Percentiles rank a stretch among this genome's conserved stretches.
Evolutionary conservation across 2,113 vertebrate species (phyloP).

Genomic region (Chloropsis cyanopogon): DNA sequence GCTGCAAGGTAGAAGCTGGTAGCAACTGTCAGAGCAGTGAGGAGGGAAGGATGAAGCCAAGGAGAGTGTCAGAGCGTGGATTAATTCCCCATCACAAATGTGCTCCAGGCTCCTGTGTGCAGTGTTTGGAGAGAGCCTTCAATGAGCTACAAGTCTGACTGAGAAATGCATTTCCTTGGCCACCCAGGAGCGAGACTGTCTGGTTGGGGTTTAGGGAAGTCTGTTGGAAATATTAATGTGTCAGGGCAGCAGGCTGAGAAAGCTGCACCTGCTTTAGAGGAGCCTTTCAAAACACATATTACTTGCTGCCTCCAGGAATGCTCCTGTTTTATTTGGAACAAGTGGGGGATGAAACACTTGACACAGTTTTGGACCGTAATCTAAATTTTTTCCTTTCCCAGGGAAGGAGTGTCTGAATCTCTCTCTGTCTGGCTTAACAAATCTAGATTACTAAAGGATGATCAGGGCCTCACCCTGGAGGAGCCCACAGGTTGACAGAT

Average conservation of each 20-base stretch:
- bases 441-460: neutral
- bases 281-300: neutral
- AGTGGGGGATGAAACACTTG: neutral
- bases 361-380: neutral
- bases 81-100: neutral
- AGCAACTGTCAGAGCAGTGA: neutral
- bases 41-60: neutral
- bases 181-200: neutral
- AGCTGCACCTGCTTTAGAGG: neutral
- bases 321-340: neutral
- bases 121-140: neutral
- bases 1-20: neutral
- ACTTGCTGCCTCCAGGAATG: neutral
- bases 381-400: neutral
- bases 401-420: neutral
- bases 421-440: neutral
- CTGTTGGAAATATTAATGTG: neutral
- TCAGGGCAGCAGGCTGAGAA: neutral
- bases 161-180: neutral
- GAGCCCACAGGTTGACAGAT: neutral
- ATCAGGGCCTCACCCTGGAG: neutral
- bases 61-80: neutral
- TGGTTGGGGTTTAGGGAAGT: neutral
- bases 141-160: neutral
- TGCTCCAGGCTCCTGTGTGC: neutral